Evolutionary conservation across 2,888 invertebrate species (phyloP), one percentile per base, ranked within the genome.

Genomic region (Ophioninae sp.): DNA sequence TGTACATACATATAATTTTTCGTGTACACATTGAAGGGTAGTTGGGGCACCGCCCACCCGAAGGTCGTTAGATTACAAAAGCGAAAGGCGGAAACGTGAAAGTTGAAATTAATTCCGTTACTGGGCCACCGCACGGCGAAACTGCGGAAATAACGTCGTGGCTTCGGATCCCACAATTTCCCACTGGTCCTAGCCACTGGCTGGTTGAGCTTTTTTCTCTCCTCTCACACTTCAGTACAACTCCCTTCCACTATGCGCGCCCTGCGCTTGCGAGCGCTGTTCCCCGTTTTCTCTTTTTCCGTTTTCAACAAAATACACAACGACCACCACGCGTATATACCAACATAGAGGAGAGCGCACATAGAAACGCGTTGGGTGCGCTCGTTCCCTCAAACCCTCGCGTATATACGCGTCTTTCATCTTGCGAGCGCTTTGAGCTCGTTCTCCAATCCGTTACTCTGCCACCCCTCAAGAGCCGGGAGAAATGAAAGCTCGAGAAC

Each of bases 81-180:
- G 81, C 81, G 82, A 85, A 83, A 85, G 77, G 77, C 77, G 81
- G 80, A 81, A 84, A 82, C 84, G 82, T 61, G 84, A 84, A 86
- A 86, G 84, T 86, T 86, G 82, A 81, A 86, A 86, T 86, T 84
- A 86, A 86, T 84, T 85, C 81, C 80, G 80, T 85, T 85, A 85
- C 79, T 79, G 81, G 84, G 85, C 77, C 83, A 84, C 76, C 79
- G 79, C 77, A 79, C 81, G 64, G 69, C 67, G 81, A 76, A 85
- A 80, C 83, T 81, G 74, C 79, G 80, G 74, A 85, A 86, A 83
- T 83, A 83, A 80, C 82, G 81, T 86, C 86, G 76, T 67, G 76
- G 80, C 80, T 85, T 86, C 68, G 78, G 82, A 76, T 77, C 70
- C 84, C 76, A 79, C 84, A 80, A 80, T 82, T 85, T 82, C 68